These are phyloP conservation scores for Tenualosa thibaudeaui DNA, from an alignment of 2,797 vertebrate genomes.

Conservation along the genomic window DNA sequence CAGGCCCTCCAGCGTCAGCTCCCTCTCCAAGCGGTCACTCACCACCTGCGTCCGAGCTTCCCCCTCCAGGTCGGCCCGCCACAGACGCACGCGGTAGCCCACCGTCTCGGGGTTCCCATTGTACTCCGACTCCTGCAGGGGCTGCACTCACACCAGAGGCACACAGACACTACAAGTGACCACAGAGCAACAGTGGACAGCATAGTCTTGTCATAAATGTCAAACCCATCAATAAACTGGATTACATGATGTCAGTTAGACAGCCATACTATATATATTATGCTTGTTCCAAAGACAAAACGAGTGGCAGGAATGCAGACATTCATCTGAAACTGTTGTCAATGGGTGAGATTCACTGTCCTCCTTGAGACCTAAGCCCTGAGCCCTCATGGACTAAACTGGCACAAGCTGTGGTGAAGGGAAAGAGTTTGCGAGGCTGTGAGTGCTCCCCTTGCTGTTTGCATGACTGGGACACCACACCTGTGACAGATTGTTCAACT, in stretches of 20 bases:
- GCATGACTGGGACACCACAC: too few relatives aligned
- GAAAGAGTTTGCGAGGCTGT: too few relatives aligned
- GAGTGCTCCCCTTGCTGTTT: too few relatives aligned
- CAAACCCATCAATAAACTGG: background rate
- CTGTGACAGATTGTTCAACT: too few relatives aligned
- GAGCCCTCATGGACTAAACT: too few relatives aligned
- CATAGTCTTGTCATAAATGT: background rate
- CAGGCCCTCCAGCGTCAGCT: constrained; percentile 82
- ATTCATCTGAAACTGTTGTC: background rate
- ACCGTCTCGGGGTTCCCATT: constrained; percentile 89
- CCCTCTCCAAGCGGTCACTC: constrained; percentile 72
- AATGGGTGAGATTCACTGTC: too few relatives aligned
- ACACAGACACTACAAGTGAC: background rate
- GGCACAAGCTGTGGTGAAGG: too few relatives aligned
- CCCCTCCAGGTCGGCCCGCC: constrained; percentile 70
- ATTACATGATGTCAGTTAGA: background rate
- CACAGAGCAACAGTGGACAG: background rate
- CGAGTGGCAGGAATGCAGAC: background rate
- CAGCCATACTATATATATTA: background rate
- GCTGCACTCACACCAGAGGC: constrained; percentile 68
- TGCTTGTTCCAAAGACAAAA: background rate
- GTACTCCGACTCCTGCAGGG: constrained; percentile 83
- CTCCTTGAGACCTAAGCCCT: too few relatives aligned
- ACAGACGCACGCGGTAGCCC: constrained; percentile 82
- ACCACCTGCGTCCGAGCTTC: constrained; percentile 65